Evolutionary conservation across 2,797 vertebrate genomes (phyloP).

Genomic region (Neomorphus geoffroyi): DNA sequence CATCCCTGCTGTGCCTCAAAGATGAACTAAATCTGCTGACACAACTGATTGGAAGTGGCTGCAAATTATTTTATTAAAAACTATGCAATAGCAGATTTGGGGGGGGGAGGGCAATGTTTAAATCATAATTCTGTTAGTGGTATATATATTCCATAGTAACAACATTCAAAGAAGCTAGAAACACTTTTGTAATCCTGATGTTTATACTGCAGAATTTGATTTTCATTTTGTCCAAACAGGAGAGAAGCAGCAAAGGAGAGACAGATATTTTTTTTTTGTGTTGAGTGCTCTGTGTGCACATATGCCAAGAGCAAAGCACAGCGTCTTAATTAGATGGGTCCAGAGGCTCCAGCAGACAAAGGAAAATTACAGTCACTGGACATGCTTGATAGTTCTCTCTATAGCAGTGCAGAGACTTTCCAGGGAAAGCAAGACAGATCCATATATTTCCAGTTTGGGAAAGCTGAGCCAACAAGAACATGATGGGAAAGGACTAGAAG

Average conservation of each 20-base stretch:
- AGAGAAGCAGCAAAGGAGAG: constrained; percentile 46
- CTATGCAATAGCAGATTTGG: constrained; percentile 46
- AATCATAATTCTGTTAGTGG: constrained; percentile 46
- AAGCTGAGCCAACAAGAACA: neutral
- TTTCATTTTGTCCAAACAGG: constrained; percentile 51
- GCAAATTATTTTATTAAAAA: constrained; percentile 72
- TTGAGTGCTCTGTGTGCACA: constrained; percentile 39
- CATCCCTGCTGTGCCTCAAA: constrained; percentile 72
- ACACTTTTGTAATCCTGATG: neutral
- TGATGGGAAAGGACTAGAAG: neutral
- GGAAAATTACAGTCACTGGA: constrained; percentile 51
- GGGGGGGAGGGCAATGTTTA: neutral
- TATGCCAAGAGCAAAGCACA: constrained; percentile 38
- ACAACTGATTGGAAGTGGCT: constrained; percentile 67
- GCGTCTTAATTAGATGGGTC: constrained; percentile 62
- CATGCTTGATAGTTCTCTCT: constrained; percentile 61
- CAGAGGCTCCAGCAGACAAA: constrained; percentile 33
- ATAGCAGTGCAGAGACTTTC: constrained; percentile 15
- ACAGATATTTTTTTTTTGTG: constrained; percentile 43
- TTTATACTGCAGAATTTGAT: constrained; percentile 41
- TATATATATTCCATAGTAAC: neutral
- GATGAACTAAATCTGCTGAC: constrained; percentile 69
- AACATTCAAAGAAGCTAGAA: constrained; percentile 1
- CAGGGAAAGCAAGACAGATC: constrained; percentile 31
- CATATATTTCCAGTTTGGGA: constrained; percentile 7